Conservation (phyloP, 2,113 vertebrate genomes). For the Onychostruthus taczanowskii region DNA sequence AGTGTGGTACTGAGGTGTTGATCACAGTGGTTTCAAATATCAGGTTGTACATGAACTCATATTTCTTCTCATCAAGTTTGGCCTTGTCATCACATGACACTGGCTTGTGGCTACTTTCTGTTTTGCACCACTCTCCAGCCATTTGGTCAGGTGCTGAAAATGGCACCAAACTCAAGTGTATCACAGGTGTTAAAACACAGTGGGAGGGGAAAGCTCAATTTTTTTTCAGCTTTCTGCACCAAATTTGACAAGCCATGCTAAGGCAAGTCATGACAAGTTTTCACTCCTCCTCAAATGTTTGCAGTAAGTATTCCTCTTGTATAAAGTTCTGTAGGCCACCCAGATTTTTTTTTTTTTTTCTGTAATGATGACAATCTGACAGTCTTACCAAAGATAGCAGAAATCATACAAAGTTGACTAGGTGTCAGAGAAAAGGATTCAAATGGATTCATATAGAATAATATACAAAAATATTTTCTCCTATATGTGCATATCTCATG, state of each 20-base stretch:
- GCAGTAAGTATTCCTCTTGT: not conserved
- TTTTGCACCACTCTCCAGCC: not conserved
- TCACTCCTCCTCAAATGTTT: not conserved
- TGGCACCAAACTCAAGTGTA: not conserved
- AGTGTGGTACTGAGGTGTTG: rapidly evolving
- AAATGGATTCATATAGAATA: not conserved
- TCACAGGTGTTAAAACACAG: rapidly evolving
- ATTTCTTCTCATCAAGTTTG: not conserved
- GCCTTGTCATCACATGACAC: not conserved
- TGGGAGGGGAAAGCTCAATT: not conserved
- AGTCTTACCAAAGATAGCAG: not conserved
- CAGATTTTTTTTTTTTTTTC: not conserved
- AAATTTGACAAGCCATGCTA: not conserved
- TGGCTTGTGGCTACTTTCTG: not conserved
- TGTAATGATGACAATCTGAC: not conserved
- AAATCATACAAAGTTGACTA: not conserved
- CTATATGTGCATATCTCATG: not conserved
- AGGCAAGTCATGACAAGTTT: not conserved
- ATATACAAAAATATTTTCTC: not conserved
- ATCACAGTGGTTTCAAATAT: rapidly evolving
- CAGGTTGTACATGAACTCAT: not conserved
- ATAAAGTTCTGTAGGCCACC: not conserved
- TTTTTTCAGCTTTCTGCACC: not conserved
- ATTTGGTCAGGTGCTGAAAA: not conserved
- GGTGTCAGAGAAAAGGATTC: not conserved